Evolutionary conservation across 1,140 invertebrate genomes (phyloP), one percentile per base, ranked within the genome.

Genomic region (Doryteuthis pealeii): DNA sequence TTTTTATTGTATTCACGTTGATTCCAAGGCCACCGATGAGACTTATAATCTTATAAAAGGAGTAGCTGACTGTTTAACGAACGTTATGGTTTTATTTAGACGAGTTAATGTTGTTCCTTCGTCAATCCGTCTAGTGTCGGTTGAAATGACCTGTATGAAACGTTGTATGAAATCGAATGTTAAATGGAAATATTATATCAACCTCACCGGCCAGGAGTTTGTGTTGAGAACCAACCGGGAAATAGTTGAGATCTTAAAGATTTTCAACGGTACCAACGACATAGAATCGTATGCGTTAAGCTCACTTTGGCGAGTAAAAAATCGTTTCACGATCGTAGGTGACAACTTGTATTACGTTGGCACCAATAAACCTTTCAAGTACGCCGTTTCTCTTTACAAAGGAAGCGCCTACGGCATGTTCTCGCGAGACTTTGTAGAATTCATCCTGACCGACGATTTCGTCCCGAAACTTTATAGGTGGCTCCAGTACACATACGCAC

Each of bases 1-100:
- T 75, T 68, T 76, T 43, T 84, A 84, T 72, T 84, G 82, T 74
- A 72, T 84, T 58, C 83, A 84, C 73, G 76, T 84, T 14, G 83
- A 84, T 69, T 6, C 4, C 15, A 76, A 76, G 33, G 18, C 71
- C 3, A 65, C 45, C 26, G 58, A 2, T 6, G 43, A 62, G 18
- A 67, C 82, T 65, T 68, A 66, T 35, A 30, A 30, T 18, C 45
- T 65, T 12, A 73, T 82, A 26, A 31, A 40, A 18, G 68, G 28
- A n/a, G 26, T 80, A 22, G 68, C 54, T 5, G 30, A 26, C 1
- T 78, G 77, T 43, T 74, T 78, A 18, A 2, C 12, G 8, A 78
- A 78, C 43, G 77, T 78, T 1, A 26, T 72, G 18, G n/a, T 76
- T 32, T 26, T 49, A 22, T 3, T 14, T 4, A 66, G 28, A 32